phyloP scores from a whole-genome alignment of 1,140 invertebrate genomes.

The Rhagoletis pomonella region DNA sequence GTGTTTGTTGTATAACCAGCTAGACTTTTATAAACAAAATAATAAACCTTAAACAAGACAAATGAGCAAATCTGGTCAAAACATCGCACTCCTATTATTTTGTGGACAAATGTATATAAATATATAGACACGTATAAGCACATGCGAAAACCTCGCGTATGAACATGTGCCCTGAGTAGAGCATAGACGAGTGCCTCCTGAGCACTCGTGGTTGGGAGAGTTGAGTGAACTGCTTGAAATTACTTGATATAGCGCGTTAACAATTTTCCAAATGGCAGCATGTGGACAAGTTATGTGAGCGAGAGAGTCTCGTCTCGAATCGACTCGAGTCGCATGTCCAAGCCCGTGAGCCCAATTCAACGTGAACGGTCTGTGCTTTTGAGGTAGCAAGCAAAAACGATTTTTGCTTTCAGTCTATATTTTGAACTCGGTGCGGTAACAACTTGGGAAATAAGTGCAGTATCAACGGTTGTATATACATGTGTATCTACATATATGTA shows the following conservation, averaged over 20 bases:
- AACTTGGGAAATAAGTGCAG: neutral
- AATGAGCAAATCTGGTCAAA: too few relatives aligned
- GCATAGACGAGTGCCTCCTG: neutral
- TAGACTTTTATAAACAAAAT: too few relatives aligned
- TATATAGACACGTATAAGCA: neutral
- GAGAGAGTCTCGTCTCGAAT: neutral
- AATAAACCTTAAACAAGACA: too few relatives aligned
- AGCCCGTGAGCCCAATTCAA: neutral
- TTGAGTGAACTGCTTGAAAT: constrained; percentile 29
- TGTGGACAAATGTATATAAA: neutral
- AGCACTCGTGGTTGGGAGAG: neutral
- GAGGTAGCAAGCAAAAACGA: neutral
- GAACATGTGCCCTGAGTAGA: neutral
- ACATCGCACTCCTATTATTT: too few relatives aligned
- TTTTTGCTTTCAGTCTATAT: constrained; percentile 28
- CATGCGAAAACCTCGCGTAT: neutral
- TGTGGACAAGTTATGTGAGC: neutral
- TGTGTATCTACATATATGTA: constrained; percentile 6
- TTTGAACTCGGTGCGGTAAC: constrained; percentile 39
- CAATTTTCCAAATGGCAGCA: neutral
- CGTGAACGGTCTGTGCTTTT: neutral
- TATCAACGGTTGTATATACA: neutral
- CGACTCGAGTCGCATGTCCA: neutral
- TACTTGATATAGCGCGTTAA: neutral
- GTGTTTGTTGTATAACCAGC: too few relatives aligned